Evolutionary conservation across 1,140 invertebrate species (phyloP).

Genomic region (Listronotus oregonensis): DNA sequence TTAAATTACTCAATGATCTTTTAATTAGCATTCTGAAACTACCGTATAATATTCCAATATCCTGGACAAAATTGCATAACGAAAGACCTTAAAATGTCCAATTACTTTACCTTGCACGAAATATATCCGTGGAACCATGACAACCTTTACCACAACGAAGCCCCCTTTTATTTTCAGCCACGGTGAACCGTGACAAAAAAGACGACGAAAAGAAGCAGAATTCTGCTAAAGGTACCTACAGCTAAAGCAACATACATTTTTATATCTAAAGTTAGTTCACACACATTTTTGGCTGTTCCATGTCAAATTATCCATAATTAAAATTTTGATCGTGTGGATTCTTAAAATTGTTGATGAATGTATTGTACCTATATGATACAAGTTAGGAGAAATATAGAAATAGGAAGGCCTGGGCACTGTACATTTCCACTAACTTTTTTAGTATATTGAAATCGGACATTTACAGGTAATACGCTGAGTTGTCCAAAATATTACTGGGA

Average conservation of each 20-base stretch:
- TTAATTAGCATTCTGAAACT: too few relatives aligned
- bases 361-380: too few relatives aligned
- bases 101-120: background rate
- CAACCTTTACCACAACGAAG: slow-evolving; percentile 6
- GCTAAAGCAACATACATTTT: slow-evolving; percentile 36
- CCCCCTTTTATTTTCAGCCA: slow-evolving; percentile 47
- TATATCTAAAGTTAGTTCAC: slow-evolving; percentile 25
- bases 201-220: slow-evolving; percentile 52
- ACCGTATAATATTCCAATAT: too few relatives aligned
- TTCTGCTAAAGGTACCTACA: slow-evolving; percentile 50
- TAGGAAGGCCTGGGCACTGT: too few relatives aligned
- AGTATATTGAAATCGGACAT: too few relatives aligned
- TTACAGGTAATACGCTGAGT: too few relatives aligned
- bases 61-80: too few relatives aligned
- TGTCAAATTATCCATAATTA: slow-evolving; percentile 40
- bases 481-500: too few relatives aligned
- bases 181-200: slow-evolving; percentile 49
- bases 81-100: slow-evolving; percentile 5
- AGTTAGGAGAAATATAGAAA: too few relatives aligned
- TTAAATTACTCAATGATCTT: too few relatives aligned
- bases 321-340: slow-evolving; percentile 26
- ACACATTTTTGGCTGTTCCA: slow-evolving; percentile 17
- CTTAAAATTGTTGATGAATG: background rate
- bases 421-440: too few relatives aligned
- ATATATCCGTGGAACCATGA: background rate